Percentiles rank a stretch among this genome's conserved stretches.
phyloP scores from a whole-genome alignment of 2,888 invertebrate species.

The Chloroclystis v-ata region DNA sequence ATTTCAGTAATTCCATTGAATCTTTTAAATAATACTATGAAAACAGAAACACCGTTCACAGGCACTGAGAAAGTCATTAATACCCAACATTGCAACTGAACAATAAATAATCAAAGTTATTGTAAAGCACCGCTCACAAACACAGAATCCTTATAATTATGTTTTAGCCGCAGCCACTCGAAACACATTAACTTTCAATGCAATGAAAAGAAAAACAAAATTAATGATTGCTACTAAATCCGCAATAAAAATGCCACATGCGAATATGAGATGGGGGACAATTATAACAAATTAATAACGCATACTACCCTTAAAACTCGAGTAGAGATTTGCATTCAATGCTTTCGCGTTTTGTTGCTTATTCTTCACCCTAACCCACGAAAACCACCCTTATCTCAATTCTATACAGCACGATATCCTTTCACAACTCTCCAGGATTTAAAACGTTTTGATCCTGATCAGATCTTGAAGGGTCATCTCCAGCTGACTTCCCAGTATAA shows the following conservation, averaged over 20 bases:
- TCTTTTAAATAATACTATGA: too few species aligned
- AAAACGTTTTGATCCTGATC: constrained; percentile 36
- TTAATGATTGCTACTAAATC: constrained; percentile 76
- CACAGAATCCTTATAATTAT: constrained; percentile 56
- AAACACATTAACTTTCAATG: constrained; percentile 59
- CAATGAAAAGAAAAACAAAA: constrained; percentile 72
- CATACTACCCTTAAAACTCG: constrained; percentile 76
- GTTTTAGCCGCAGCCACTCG: constrained; percentile 57
- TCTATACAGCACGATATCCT: constrained; percentile 25
- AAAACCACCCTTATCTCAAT: constrained; percentile 32
- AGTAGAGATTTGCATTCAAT: constrained; percentile 76
- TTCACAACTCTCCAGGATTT: constrained; percentile 22
- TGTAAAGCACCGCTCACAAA: constrained; percentile 60
- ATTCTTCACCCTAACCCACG: constrained; percentile 31
- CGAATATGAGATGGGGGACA: constrained; percentile 67
- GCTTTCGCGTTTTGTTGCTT: constrained; percentile 63
- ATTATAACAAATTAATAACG: constrained; percentile 78
- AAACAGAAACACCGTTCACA: too few species aligned
- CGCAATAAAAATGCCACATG: constrained; percentile 79
- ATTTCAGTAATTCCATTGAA: too few species aligned
- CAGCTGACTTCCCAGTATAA: constrained; percentile 37
- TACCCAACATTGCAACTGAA: constrained; percentile 41
- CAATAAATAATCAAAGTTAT: constrained; percentile 49
- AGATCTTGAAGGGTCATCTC: constrained; percentile 66
- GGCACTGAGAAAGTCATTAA: too few species aligned